Conservation (phyloP, 1,140 invertebrate species). For the Leguminivora glycinivorella region DNA sequence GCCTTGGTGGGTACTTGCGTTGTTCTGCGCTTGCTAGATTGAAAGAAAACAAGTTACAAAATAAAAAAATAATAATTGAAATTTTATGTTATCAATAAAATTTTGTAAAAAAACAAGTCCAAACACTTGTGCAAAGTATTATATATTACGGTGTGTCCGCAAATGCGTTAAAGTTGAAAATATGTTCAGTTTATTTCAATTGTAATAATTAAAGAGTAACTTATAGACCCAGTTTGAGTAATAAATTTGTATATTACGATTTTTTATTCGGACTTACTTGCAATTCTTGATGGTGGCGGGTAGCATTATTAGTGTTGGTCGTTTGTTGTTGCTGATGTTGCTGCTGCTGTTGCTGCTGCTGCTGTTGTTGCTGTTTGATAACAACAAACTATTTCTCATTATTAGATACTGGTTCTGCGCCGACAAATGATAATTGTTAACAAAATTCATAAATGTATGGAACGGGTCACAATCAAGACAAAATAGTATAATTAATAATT, state of each 20-base stretch:
- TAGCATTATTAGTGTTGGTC: conserved; percentile 53
- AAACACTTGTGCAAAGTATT: too few species aligned
- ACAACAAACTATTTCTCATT: conserved; percentile 7
- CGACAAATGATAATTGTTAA: not conserved
- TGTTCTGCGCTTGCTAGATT: conserved; percentile 57
- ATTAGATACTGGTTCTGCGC: conserved; percentile 30
- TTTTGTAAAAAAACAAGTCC: too few species aligned
- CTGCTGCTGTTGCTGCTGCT: conserved; percentile 55
- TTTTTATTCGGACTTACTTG: conserved; percentile 52
- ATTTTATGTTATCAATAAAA: too few species aligned
- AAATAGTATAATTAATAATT: not conserved
- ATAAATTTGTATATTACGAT: not conserved
- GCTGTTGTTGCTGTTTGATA: conserved; percentile 30
- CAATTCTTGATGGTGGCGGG: conserved; percentile 70
- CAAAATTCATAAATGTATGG: not conserved
- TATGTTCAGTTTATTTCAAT: too few species aligned
- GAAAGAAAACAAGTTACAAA: not conserved
- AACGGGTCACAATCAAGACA: not conserved
- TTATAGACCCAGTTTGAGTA: too few species aligned
- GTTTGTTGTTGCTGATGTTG: conserved; percentile 71
- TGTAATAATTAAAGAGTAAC: too few species aligned
- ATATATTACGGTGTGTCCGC: too few species aligned
- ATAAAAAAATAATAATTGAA: not conserved
- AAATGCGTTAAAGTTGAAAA: too few species aligned
- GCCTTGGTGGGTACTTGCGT: conserved; percentile 75